Percentiles rank a stretch among this genome's conserved stretches.
Evolutionary conservation across 2,888 invertebrate species (phyloP).

Genomic region (Drosophila rubida): DNA sequence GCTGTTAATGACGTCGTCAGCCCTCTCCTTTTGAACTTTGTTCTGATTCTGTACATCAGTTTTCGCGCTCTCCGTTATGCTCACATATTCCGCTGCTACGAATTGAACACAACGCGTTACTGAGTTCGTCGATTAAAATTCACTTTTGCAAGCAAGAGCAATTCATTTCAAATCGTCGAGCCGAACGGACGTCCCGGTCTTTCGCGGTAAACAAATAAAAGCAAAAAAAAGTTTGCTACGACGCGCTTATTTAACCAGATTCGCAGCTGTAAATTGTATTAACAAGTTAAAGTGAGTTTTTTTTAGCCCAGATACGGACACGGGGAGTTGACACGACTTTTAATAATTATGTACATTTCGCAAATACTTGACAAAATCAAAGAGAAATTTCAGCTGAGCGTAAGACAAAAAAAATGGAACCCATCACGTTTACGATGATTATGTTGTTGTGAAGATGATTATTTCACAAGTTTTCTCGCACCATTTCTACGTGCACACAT

Average conservation of each 20-base stretch:
- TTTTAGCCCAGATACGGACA: not conserved
- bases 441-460: constrained; percentile 47
- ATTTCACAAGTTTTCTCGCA: constrained; percentile 71
- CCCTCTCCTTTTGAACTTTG: constrained; percentile 4
- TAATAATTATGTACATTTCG: constrained; percentile 59
- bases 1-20: not conserved
- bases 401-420: constrained; percentile 50
- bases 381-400: constrained; percentile 69
- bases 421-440: constrained; percentile 14
- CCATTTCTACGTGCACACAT: constrained; percentile 26
- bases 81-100: constrained; percentile 4
- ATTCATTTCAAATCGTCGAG: constrained; percentile 35
- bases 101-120: not conserved
- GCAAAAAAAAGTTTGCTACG: constrained; percentile 29
- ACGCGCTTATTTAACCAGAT: constrained; percentile 35
- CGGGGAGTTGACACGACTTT: constrained; percentile 2
- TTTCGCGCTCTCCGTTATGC: constrained; percentile 3
- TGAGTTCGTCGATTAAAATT: constrained; percentile 33
- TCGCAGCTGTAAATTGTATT: constrained; percentile 22
- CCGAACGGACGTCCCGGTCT: constrained; percentile 40
- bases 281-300: constrained; percentile 51
- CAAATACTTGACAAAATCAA: constrained; percentile 69
- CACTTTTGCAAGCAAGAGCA: constrained; percentile 24
- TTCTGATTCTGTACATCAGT: constrained; percentile 3
- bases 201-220: constrained; percentile 18